Base-by-base conservation (phyloP, 2,113 vertebrate species). In the Gymnorhina tibicen region DNA sequence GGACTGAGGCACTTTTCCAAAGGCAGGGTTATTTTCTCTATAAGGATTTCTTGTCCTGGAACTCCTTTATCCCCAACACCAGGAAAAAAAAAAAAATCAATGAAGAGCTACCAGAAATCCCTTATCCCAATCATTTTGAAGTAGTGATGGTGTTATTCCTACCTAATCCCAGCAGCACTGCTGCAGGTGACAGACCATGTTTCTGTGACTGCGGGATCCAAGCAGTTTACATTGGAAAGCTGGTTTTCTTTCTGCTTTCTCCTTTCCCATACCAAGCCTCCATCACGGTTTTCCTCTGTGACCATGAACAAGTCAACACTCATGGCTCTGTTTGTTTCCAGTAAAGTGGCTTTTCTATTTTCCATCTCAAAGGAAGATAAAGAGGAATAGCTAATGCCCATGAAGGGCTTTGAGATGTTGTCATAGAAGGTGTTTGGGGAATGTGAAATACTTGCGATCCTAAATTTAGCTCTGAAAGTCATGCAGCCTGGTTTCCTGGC, bases 391-490 rank as follows among this genome's bases (percentile, higher is more conserved):
- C 67, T 58, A 55, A 76, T 72, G 67, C 21, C 81, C 75, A 30
- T 18, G 50, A 78, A 87, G 53, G 80, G 37, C 16, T 94, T 89
- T 73, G 87, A 67, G 85, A 62, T 79, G n/a, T 56, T 76, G 87
- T 95, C 94, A 73, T 35, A 91, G 93, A 91, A 85, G 74, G 87
- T 89, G 93, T 68, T 83, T 58, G 58, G 67, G 50, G 62, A 94
- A 93, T 49, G 70, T 39, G 67, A 69, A 94, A 94, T 89, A 62
- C 80, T 94, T 85, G n/a, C 7, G 2, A 69, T 66, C 70, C 95
- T 94, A 97, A 95, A 96, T 96, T 97, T 96, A 97, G 74, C 87
- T 76, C 81, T 18, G 20, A 85, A 94, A 93, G 93, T 89, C 93
- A 94, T 9, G 16, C 80, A 91, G 47, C 42, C 85, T 28, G 8